These are phyloP conservation scores for Orthosia gracilis DNA, from an alignment of 2,888 invertebrate genomes.

Conservation along the genomic window DNA sequence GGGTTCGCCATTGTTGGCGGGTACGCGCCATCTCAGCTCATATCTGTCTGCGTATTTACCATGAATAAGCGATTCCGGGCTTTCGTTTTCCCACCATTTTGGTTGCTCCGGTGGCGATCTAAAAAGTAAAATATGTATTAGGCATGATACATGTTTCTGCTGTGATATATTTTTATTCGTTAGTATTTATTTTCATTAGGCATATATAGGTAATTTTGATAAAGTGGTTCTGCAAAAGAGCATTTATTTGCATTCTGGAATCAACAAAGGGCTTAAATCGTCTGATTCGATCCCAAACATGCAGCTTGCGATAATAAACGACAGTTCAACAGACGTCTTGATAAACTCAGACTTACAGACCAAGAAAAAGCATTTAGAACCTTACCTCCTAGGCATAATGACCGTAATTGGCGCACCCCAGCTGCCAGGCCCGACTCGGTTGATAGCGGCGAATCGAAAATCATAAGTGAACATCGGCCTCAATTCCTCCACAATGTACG, in stretches of 20 bases:
- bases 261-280: neutral
- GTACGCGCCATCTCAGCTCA: conserved; percentile 96
- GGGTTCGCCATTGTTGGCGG: conserved; percentile 97
- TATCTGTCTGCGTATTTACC: conserved; percentile 94
- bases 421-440: conserved; percentile 95
- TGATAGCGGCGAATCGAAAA: conserved; percentile 96
- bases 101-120: conserved; percentile 94
- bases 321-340: neutral
- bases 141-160: conserved; percentile 31
- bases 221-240: no score
- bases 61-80: conserved; percentile 86
- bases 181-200: no score
- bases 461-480: conserved; percentile 94
- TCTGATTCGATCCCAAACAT: conserved; percentile 9
- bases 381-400: conserved; percentile 93
- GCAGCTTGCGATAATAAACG: neutral
- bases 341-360: neutral
- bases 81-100: conserved; percentile 87
- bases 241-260: neutral
- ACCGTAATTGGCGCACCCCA: conserved; percentile 93
- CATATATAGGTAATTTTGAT: no score
- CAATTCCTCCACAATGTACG: conserved; percentile 95
- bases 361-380: conserved; percentile 5
- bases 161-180: conserved; percentile 8
- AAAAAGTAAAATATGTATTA: conserved; percentile 39